Conservation (phyloP, 2,113 vertebrate genomes). For the Tachycineta bicolor region DNA sequence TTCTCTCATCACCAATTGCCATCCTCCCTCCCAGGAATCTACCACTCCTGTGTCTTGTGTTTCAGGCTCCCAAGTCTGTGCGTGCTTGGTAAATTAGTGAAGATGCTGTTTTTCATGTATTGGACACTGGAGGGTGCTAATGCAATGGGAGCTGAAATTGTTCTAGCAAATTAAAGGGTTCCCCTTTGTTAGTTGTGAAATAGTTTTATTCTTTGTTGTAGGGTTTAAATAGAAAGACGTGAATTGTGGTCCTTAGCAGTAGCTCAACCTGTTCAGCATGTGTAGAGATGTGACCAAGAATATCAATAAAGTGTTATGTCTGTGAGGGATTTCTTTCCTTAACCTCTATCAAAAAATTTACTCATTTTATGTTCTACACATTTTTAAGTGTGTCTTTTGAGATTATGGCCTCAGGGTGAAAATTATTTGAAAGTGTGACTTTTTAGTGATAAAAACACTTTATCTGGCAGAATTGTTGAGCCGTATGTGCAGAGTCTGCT, state of each 20-base stretch:
- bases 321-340: not conserved
- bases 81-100: not conserved
- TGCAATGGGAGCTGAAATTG: slow-evolving; percentile 39
- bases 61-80: not conserved
- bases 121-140: slow-evolving; percentile 76
- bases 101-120: slow-evolving; percentile 29
- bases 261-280: not conserved
- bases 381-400: slow-evolving; percentile 13
- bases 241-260: not conserved
- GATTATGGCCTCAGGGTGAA: not conserved
- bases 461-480: not conserved
- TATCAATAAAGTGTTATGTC: slow-evolving; percentile 31
- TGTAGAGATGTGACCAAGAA: not conserved
- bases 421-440: slow-evolving; percentile 46
- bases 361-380: slow-evolving; percentile 4
- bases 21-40: not conserved
- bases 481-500: not conserved
- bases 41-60: not conserved
- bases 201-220: slow-evolving; percentile 26
- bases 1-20: not conserved
- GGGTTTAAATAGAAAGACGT: not conserved
- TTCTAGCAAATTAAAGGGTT: not conserved
- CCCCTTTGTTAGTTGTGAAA: slow-evolving; percentile 31
- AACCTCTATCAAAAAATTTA: not conserved
- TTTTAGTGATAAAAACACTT: slow-evolving; percentile 35